These are phyloP conservation scores for Xenopus borealis DNA, from an alignment of 2,113 vertebrate species.

Conservation along the genomic window DNA sequence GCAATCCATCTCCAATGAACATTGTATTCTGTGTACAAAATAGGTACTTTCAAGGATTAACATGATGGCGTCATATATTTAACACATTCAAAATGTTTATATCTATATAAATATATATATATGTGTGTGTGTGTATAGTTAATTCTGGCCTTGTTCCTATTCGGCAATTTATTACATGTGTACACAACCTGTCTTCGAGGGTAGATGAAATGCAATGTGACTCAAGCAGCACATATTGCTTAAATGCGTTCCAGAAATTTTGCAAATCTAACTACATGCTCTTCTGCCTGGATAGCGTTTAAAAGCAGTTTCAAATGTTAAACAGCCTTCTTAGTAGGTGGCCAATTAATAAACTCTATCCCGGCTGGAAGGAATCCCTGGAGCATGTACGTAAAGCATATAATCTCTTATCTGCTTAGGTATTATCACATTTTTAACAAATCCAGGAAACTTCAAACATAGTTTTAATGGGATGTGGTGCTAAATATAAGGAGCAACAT, in stretches of 20 bases:
- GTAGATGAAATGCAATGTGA: constrained; percentile 75
- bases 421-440: constrained; percentile 81
- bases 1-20: no score
- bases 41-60: no score
- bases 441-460: constrained; percentile 79
- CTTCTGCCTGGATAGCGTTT: constrained; percentile 66
- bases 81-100: no score
- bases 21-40: no score
- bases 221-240: constrained; percentile 71
- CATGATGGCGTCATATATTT: no score
- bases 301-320: constrained; percentile 65
- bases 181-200: constrained; percentile 72
- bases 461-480: constrained; percentile 72
- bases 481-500: constrained; percentile 71
- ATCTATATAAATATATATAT: no score
- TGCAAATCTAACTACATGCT: constrained; percentile 65
- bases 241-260: constrained; percentile 76
- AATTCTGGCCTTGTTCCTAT: neutral
- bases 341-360: constrained; percentile 76
- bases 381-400: constrained; percentile 74
- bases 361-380: constrained; percentile 74
- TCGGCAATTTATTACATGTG: constrained; percentile 70
- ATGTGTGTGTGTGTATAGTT: no score
- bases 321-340: constrained; percentile 76
- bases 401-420: constrained; percentile 82